Evolutionary conservation across 2,888 invertebrate species (phyloP).

Genomic region (Drosophila pegasa): DNA sequence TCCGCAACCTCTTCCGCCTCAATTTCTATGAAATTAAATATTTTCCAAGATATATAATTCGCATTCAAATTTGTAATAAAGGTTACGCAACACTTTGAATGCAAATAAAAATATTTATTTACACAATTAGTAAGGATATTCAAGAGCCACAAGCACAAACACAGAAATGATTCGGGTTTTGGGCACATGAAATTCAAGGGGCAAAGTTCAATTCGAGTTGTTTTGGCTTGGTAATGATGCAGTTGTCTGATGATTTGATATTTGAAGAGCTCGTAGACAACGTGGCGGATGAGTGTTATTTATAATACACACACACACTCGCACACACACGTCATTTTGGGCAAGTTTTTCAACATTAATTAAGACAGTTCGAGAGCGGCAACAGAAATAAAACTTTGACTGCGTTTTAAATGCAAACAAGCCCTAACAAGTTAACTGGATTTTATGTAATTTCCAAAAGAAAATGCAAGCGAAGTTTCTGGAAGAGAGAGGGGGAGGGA

Average conservation of each 20-base stretch:
- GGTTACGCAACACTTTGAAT: neutral
- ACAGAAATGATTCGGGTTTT: constrained; percentile 4
- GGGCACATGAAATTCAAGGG: constrained; percentile 30
- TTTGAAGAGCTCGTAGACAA: constrained; percentile 22
- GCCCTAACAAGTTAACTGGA: constrained; percentile 66
- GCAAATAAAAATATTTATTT: constrained; percentile 32
- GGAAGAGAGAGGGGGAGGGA: neutral
- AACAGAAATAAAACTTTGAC: constrained; percentile 50
- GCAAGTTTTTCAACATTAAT: constrained; percentile 71
- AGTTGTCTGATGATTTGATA: constrained; percentile 40
- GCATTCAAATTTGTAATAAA: neutral
- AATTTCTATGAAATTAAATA: neutral
- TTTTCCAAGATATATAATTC: neutral
- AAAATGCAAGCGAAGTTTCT: constrained; percentile 42
- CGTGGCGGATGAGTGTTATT: constrained; percentile 56
- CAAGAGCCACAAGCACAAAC: constrained; percentile 1
- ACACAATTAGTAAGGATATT: constrained; percentile 42
- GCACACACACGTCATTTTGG: constrained; percentile 40
- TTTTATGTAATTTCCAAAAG: constrained; percentile 62
- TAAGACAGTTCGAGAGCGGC: constrained; percentile 56
- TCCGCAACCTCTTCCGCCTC: no score
- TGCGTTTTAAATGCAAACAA: constrained; percentile 52
- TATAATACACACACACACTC: neutral
- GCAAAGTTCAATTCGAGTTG: constrained; percentile 26
- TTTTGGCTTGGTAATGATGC: constrained; percentile 12